Conservation (phyloP, 2,888 invertebrate species). For the Proisotoma minuta region DNA sequence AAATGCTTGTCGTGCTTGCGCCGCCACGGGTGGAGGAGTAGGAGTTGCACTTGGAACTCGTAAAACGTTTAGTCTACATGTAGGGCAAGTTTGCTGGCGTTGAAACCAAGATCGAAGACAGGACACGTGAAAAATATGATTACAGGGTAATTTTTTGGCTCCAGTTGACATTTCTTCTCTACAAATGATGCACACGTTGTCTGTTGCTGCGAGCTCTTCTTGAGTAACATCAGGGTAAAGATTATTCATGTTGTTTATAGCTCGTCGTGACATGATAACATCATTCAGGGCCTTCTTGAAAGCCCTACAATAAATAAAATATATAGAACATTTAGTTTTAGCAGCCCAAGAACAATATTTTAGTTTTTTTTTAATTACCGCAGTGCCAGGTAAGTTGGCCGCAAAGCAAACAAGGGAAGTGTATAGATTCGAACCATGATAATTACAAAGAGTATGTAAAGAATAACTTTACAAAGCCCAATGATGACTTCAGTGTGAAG, state of each 20-base stretch:
- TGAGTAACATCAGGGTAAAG: slow-evolving; percentile 92
- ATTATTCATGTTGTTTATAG: slow-evolving; percentile 97
- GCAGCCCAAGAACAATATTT: no score
- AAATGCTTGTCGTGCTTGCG: slow-evolving; percentile 23
- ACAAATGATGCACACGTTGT: slow-evolving; percentile 99
- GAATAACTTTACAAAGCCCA: slow-evolving; percentile 65
- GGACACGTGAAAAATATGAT: slow-evolving; percentile 97
- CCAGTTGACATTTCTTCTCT: slow-evolving; percentile 76
- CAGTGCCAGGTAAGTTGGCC: slow-evolving; percentile 99
- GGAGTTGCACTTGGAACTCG: slow-evolving; percentile 50
- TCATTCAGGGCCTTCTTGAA: slow-evolving; percentile 97
- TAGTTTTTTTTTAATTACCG: slow-evolving; percentile 57
- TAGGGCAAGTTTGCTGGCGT: slow-evolving; percentile 98
- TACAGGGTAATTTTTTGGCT: slow-evolving; percentile 95
- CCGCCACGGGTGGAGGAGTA: slow-evolving; percentile 13
- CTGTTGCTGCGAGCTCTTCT: slow-evolving; percentile 83
- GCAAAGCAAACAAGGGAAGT: slow-evolving; percentile 92
- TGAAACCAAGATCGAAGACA: slow-evolving; percentile 99
- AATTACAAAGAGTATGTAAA: slow-evolving; percentile 87
- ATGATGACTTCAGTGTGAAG: slow-evolving; percentile 93
- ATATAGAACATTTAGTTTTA: not conserved
- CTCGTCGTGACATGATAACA: slow-evolving; percentile 90
- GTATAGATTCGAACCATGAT: slow-evolving; percentile 98
- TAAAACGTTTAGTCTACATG: slow-evolving; percentile 85
- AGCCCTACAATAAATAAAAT: slow-evolving; percentile 58